phyloP scores from a whole-genome alignment of 35 echinoderm and acorn worm genomes.

The Holothuria glaberrima region DNA sequence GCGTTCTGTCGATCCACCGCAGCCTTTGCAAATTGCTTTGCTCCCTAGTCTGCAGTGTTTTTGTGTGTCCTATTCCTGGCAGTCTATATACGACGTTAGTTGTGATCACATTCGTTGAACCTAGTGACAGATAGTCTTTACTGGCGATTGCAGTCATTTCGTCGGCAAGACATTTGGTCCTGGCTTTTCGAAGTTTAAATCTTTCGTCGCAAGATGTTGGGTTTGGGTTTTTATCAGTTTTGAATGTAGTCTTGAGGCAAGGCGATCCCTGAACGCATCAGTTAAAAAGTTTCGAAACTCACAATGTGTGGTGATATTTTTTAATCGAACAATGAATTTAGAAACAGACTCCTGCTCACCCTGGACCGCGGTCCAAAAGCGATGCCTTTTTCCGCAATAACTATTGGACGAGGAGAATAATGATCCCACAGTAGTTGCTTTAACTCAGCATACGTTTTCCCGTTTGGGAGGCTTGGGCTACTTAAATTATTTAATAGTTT shows the following conservation, averaged over 20 bases:
- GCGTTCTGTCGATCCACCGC: neutral
- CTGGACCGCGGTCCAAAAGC: constrained; percentile 30
- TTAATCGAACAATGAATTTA: constrained; percentile 32
- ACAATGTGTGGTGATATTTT: neutral
- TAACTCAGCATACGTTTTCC: constrained; percentile 24
- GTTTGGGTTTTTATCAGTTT: constrained; percentile 34
- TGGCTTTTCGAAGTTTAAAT: constrained; percentile 56
- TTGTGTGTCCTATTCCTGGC: no score
- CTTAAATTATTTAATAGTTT: constrained; percentile 27
- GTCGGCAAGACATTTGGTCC: constrained; percentile 47
- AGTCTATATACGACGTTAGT: neutral
- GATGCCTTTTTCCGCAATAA: constrained; percentile 35
- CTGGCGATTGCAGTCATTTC: constrained; percentile 25
- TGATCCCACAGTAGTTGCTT: constrained; percentile 7
- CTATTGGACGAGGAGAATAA: constrained; percentile 22
- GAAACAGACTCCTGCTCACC: neutral
- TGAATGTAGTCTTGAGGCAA: constrained; percentile 36
- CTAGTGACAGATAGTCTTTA: neutral
- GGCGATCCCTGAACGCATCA: constrained; percentile 24
- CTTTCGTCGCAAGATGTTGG: neutral
- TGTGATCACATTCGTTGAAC: neutral
- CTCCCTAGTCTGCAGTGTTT: no score
- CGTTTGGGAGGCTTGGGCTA: constrained; percentile 11
- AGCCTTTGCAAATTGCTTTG: neutral
- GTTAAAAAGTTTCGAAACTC: constrained; percentile 17